Base-by-base conservation (phyloP, 2,888 invertebrate genomes). In the Periphyllus acericola region DNA sequence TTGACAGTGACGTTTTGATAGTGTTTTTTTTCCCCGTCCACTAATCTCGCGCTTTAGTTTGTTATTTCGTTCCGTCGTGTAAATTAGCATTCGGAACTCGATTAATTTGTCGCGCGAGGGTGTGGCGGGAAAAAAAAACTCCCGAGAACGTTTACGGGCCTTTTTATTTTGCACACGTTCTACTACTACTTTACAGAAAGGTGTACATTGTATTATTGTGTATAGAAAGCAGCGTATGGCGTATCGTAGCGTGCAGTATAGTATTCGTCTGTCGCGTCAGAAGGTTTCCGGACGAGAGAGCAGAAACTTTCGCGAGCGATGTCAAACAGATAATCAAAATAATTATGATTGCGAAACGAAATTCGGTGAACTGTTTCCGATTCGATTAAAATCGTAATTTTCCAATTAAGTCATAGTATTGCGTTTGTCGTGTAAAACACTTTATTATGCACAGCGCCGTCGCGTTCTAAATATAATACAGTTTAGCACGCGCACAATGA, bases 371-470 rank as follows among this genome's bases (percentile, higher is more conserved):
- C 83, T 11, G 55, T 46, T 75, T 74, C 75, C 52, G 29, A 83
- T 52, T 75, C 40, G 29, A 83, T 75, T 83, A 75, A 83, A 75
- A 75, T 36, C 29, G 29, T 40, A 83, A 83, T 75, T 83, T 75
- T 75, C 60, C 60, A 75, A 66, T 83, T 83, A 40, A 29, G 40
- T 68, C 21, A 8, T 29, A 52, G 40, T 75, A 52, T 36, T 34
- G 40, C 11, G 75, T 66, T 76, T 75, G 60, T 40, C 34, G 25
- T 25, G 75, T 19, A 66, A 66, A 83, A 75, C 40, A 32, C 17
- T 66, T 66, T 40, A 55, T 66, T 11, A 68, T 25, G 25, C 29
- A 60, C 11, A 46, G 34, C 36, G 9, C 14, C 14, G 14, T 14
- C 46, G 46, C 14, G 14, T 46, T 46, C 46, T 11, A 46, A 46